Percentiles rank a stretch among this genome's conserved stretches.
Conservation (phyloP, 2,113 vertebrate genomes). For the Oryzias woworae region DNA sequence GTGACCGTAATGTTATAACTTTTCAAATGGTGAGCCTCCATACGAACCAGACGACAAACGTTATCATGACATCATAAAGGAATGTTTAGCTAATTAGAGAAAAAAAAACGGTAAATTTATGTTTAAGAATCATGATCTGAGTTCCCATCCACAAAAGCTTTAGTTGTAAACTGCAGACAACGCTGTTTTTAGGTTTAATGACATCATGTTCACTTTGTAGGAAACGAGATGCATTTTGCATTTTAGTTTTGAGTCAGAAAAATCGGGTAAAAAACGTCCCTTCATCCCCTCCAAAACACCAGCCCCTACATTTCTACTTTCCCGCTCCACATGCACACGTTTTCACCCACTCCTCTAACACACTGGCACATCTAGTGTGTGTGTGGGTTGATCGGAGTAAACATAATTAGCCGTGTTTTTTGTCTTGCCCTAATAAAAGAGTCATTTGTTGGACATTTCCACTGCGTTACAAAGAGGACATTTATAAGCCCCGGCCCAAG, state of each 20-base stretch:
- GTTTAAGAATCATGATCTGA: too few species aligned
- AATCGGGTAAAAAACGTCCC: not conserved
- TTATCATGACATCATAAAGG: too few species aligned
- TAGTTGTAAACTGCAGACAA: too few species aligned
- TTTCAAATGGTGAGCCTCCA: not conserved
- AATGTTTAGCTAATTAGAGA: too few species aligned
- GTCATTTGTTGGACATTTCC: slow-evolving; percentile 99
- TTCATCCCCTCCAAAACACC: not conserved
- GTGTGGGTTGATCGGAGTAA: slow-evolving; percentile 88
- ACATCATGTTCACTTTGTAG: too few species aligned
- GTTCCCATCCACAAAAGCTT: too few species aligned
- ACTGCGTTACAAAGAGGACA: slow-evolving; percentile 95
- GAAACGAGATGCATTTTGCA: too few species aligned
- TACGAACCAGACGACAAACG: not conserved
- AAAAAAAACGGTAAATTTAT: too few species aligned
- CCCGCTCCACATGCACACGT: not conserved
- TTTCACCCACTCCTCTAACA: slow-evolving; percentile 11
- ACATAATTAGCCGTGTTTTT: slow-evolving; percentile 98
- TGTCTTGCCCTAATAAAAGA: slow-evolving; percentile 97
- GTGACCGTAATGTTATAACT: not conserved
- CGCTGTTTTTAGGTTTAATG: too few species aligned
- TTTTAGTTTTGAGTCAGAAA: too few species aligned
- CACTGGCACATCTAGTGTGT: slow-evolving; percentile 19
- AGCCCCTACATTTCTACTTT: slow-evolving; percentile 27
- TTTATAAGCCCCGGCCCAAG: slow-evolving; percentile 86